Evolutionary conservation across 1,140 invertebrate genomes (phyloP).

Genomic region (Pygmarrhopalites habei): DNA sequence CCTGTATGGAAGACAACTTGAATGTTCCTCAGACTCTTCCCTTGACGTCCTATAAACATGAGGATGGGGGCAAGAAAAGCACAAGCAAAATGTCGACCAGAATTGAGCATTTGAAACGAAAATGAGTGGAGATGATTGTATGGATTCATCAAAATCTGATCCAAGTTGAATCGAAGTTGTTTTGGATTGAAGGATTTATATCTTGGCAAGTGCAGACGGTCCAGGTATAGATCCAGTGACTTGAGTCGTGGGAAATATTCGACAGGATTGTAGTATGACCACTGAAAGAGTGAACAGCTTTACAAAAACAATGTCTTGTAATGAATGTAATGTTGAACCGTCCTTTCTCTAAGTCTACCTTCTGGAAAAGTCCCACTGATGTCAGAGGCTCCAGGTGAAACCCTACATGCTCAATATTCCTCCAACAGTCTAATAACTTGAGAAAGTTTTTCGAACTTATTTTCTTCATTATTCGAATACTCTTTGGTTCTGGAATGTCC

Average conservation of each 20-base stretch:
- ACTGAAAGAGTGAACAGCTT: no score
- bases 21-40: not conserved
- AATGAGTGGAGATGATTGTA: not conserved
- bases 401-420: not conserved
- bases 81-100: slow-evolving; percentile 11
- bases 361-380: slow-evolving; percentile 2
- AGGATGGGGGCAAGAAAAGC: slow-evolving; percentile 21
- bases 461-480: not conserved
- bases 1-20: slow-evolving; percentile 18
- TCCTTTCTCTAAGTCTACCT: no score
- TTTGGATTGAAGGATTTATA: slow-evolving; percentile 1
- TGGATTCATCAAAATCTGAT: slow-evolving; percentile 8
- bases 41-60: slow-evolving; percentile 18
- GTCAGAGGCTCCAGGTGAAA: slow-evolving; percentile 4
- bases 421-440: slow-evolving; percentile 1
- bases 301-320: no score
- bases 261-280: slow-evolving; percentile 6
- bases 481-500: slow-evolving; percentile 5
- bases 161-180: slow-evolving; percentile 16
- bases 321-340: no score
- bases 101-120: slow-evolving; percentile 14
- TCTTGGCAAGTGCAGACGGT: slow-evolving; percentile 4
- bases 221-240: not conserved
- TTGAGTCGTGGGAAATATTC: slow-evolving; percentile 12
- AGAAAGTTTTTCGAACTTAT: slow-evolving; percentile 17